phyloP scores from a whole-genome alignment of 2,113 vertebrate genomes.

The Poeciliopsis turrubarensis region DNA sequence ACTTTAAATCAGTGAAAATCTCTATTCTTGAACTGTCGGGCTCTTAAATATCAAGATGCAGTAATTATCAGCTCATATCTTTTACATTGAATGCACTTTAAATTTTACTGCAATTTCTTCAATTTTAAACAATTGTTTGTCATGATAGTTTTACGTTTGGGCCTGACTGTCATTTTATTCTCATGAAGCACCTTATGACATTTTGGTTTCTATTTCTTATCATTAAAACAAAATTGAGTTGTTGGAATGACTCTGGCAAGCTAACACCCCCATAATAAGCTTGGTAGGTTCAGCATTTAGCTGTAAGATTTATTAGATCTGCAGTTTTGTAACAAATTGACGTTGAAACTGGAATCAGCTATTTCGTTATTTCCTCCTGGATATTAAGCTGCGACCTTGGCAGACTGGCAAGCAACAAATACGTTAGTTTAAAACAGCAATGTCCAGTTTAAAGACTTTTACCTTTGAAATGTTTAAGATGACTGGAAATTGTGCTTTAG shows the following conservation, averaged over 20 bases:
- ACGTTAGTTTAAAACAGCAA: constrained; percentile 21
- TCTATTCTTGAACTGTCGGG: constrained; percentile 37
- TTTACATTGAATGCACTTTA: constrained; percentile 78
- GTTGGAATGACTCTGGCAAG: constrained; percentile 21
- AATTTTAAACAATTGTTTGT: constrained; percentile 53
- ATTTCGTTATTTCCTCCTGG: constrained; percentile 6
- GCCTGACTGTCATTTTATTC: constrained; percentile 60
- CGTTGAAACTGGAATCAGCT: constrained; percentile 16
- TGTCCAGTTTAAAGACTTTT: constrained; percentile 33
- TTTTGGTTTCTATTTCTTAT: constrained; percentile 40
- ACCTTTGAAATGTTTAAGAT: constrained; percentile 54
- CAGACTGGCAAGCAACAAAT: constrained; percentile 24
- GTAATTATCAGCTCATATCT: constrained; percentile 62
- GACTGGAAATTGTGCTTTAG: constrained; percentile 68
- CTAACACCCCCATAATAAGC: constrained; percentile 18
- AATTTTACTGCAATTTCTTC: constrained; percentile 60
- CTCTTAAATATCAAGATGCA: constrained; percentile 43
- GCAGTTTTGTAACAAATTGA: constrained; percentile 2
- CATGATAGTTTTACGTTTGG: constrained; percentile 58
- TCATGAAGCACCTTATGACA: constrained; percentile 72
- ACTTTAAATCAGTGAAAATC: constrained; percentile 31
- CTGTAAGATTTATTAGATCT: neutral
- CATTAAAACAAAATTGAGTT: constrained; percentile 26
- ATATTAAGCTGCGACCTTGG: constrained; percentile 3
- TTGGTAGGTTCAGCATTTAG: constrained; percentile 7